phyloP scores from a whole-genome alignment of 2,888 invertebrate genomes.

The Cotesia congregata region DNA sequence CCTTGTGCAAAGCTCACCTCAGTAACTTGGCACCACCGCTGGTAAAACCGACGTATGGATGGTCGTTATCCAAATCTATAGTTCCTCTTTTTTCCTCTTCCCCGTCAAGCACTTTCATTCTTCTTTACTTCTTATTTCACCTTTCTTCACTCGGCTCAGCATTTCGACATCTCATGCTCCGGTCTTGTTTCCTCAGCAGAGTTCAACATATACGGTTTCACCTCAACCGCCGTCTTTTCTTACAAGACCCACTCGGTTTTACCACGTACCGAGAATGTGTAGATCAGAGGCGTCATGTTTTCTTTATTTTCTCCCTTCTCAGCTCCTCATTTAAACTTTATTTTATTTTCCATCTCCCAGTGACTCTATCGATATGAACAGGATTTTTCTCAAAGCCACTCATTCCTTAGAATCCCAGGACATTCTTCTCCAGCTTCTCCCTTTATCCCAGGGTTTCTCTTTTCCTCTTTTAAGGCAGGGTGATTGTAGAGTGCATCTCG shows the following conservation, averaged over 20 bases:
- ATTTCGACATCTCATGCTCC: neutral
- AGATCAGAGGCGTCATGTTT: neutral
- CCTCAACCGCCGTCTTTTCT: conserved; percentile 2
- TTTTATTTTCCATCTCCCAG: conserved; percentile 21
- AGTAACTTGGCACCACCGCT: conserved; percentile 42
- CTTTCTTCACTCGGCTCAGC: conserved; percentile 34
- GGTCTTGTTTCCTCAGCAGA: neutral
- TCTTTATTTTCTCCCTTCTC: neutral
- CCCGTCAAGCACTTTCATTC: conserved; percentile 36
- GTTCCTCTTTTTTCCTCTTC: conserved; percentile 26
- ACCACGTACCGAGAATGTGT: conserved; percentile 5
- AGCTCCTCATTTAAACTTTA: neutral
- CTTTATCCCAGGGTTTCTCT: neutral
- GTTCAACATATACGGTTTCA: neutral
- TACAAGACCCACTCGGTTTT: conserved; percentile 22
- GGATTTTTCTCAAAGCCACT: conserved; percentile 30
- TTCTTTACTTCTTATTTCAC: conserved; percentile 25
- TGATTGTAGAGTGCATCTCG: conserved; percentile 13
- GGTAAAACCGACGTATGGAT: conserved; percentile 47
- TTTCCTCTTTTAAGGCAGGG: neutral
- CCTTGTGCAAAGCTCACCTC: conserved; percentile 20
- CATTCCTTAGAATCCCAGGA: conserved; percentile 31
- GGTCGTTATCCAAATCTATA: conserved; percentile 50
- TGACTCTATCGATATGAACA: conserved; percentile 38
- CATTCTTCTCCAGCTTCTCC: conserved; percentile 4